Conservation (phyloP, 2,888 invertebrate species). For the Ophion costatus region DNA sequence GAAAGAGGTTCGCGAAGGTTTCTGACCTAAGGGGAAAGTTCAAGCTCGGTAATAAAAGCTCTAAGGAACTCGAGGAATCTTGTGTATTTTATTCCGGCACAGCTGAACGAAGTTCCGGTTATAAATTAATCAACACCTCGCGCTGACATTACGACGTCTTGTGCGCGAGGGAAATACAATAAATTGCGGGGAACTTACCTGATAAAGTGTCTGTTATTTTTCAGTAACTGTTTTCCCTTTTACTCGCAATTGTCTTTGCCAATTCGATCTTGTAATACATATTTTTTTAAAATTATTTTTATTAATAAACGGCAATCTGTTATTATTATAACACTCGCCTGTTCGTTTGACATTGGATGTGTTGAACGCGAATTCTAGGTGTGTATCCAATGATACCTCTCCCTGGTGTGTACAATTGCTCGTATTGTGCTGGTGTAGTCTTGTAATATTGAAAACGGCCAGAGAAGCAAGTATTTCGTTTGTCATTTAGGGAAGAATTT, state of each 20-base stretch:
- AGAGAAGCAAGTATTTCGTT: background rate
- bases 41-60: background rate
- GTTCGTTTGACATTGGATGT: too few species aligned
- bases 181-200: background rate
- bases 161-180: background rate
- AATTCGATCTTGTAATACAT: too few species aligned
- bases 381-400: too few species aligned
- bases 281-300: too few species aligned
- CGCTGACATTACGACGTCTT: background rate
- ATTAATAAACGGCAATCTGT: too few species aligned
- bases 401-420: too few species aligned
- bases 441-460: background rate
- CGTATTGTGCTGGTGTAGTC: too few species aligned
- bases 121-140: conserved; percentile 13
- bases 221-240: background rate
- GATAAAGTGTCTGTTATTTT: background rate
- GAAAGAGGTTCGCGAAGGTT: background rate
- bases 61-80: conserved; percentile 2
- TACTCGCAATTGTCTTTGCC: too few species aligned
- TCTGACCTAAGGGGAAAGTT: background rate
- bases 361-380: too few species aligned
- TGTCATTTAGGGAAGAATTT: too few species aligned
- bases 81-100: background rate
- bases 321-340: too few species aligned
- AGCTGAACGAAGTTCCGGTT: background rate